These are phyloP conservation scores for Dinoponera quadriceps DNA, from an alignment of 1,140 invertebrate genomes.

Conservation along the genomic window DNA sequence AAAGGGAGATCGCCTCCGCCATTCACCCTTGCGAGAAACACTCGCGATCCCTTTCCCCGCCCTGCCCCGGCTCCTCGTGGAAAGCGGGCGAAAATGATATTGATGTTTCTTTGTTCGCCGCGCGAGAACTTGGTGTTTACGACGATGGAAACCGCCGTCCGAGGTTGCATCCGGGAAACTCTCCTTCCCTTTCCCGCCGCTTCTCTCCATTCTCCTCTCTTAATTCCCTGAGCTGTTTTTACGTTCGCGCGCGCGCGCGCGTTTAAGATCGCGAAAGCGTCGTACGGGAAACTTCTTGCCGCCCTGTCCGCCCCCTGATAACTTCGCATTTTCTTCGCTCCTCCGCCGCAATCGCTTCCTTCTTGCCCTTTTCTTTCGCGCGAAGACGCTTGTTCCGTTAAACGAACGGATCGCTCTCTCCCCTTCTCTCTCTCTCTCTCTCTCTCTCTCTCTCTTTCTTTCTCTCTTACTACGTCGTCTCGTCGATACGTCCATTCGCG, in stretches of 20 bases:
- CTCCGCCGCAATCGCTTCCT: neutral
- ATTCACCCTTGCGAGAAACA: constrained; percentile 20
- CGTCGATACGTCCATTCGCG: neutral
- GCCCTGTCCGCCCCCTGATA: neutral
- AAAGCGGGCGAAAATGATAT: constrained; percentile 29
- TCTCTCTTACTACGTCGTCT: neutral
- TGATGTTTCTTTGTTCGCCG: neutral
- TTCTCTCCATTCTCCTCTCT: neutral
- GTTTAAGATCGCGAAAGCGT: neutral
- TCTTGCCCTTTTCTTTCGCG: neutral
- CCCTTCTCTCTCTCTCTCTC: too few species aligned
- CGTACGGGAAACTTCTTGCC: neutral
- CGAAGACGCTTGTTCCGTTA: neutral
- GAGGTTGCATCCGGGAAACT: neutral
- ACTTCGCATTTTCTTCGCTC: constrained; percentile 13
- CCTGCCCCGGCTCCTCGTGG: neutral
- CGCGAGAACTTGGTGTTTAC: too few species aligned
- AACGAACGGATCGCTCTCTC: neutral
- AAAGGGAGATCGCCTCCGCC: constrained; percentile 17
- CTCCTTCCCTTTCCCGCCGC: neutral
- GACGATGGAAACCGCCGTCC: neutral
- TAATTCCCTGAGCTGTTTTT: neutral
- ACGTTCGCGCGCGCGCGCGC: neutral
- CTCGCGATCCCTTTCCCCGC: neutral
- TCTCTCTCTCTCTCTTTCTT: too few species aligned